Percentiles rank a stretch among this genome's conserved stretches.
These are phyloP conservation scores for Eupithecia insigniata DNA, from an alignment of 2,888 invertebrate species.

Conservation along the genomic window DNA sequence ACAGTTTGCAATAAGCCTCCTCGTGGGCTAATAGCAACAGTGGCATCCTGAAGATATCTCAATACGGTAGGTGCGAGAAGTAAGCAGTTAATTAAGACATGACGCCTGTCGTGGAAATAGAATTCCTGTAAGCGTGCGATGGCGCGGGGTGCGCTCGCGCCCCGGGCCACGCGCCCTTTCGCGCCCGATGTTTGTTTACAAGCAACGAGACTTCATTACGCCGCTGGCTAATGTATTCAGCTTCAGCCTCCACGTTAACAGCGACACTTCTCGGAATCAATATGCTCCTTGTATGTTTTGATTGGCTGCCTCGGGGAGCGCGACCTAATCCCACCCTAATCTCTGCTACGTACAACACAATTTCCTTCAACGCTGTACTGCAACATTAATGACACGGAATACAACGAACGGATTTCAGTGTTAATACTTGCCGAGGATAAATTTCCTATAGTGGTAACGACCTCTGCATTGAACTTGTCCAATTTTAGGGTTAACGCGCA, in stretches of 20 bases:
- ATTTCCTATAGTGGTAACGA: constrained; percentile 83
- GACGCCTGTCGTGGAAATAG: constrained; percentile 83
- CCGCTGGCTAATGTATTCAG: constrained; percentile 84
- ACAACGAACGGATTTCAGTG: constrained; percentile 84
- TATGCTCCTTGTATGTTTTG: constrained; percentile 85
- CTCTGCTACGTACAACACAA: constrained; percentile 63
- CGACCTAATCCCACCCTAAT: constrained; percentile 66
- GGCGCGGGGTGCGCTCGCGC: constrained; percentile 78
- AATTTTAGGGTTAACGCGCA: constrained; percentile 82
- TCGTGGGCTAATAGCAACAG: constrained; percentile 81
- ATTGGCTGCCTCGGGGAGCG: constrained; percentile 71
- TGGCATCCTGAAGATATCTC: constrained; percentile 79
- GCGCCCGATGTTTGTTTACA: constrained; percentile 81
- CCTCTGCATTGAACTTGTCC: constrained; percentile 84
- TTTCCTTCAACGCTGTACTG: constrained; percentile 56
- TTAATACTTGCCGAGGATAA: constrained; percentile 81
- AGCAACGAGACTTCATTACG: constrained; percentile 84
- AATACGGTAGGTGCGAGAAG: constrained; percentile 82
- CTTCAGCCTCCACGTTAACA: constrained; percentile 85
- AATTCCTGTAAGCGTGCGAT: constrained; percentile 77
- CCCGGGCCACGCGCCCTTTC: constrained; percentile 61
- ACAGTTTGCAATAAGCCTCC: constrained; percentile 78
- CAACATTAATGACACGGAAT: constrained; percentile 80
- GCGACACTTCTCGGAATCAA: constrained; percentile 85
- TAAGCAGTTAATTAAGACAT: constrained; percentile 83